Percentiles rank a stretch among this genome's conserved stretches.
phyloP scores from a whole-genome alignment of 2,797 vertebrate species.

The Alca torda region DNA sequence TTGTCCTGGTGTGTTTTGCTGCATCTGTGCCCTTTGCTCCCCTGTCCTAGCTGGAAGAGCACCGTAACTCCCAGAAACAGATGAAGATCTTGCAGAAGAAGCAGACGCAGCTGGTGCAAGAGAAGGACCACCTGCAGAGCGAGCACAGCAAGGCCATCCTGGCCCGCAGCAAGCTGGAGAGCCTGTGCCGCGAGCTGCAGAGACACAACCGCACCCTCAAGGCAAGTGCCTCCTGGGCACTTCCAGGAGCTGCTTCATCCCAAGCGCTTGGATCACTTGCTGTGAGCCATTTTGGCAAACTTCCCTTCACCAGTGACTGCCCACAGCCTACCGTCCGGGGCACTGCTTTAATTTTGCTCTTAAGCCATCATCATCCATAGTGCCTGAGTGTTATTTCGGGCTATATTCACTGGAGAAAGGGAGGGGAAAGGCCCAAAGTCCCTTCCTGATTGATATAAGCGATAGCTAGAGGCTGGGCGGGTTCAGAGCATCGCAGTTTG shows the following conservation, averaged over 20 bases:
- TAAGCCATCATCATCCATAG: rapidly evolving
- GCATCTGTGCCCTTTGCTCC: not conserved
- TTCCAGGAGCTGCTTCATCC: not conserved
- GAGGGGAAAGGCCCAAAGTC: not conserved
- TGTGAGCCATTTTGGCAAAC: rapidly evolving
- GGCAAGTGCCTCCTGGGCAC: conserved; percentile 63
- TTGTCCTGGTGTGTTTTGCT: not conserved
- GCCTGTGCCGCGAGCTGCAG: conserved; percentile 95
- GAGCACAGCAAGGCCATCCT: conserved; percentile 98
- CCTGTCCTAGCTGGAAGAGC: conserved; percentile 87
- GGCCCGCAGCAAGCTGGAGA: conserved; percentile 97
- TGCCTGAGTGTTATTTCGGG: rapidly evolving
- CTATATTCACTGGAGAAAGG: not conserved
- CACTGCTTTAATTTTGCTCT: not conserved
- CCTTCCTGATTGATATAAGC: rapidly evolving
- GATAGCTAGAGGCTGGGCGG: rapidly evolving
- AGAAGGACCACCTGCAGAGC: conserved; percentile 93
- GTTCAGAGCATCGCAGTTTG: rapidly evolving
- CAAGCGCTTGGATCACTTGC: rapidly evolving
- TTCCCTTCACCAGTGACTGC: rapidly evolving
- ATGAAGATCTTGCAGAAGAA: conserved; percentile 95
- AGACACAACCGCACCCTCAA: conserved; percentile 97
- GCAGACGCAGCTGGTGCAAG: conserved; percentile 92
- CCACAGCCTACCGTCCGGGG: not conserved
- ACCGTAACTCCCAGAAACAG: conserved; percentile 94